Percentiles rank a stretch among this genome's conserved stretches.
Conservation (phyloP, 2,888 invertebrate species). For the Leptogaster cylindrica region DNA sequence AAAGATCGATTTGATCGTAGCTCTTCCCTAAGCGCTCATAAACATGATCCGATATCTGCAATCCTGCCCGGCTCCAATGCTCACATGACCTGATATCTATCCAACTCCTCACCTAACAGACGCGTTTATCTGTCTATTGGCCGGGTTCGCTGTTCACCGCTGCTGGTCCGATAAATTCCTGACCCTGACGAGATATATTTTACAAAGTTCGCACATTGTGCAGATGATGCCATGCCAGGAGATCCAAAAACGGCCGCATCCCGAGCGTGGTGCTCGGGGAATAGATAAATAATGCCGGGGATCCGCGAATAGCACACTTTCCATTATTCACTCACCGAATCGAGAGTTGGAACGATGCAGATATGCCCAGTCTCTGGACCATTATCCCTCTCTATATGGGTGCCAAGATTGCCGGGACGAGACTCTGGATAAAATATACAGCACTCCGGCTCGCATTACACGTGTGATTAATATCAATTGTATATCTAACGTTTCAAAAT, state of each 20-base stretch:
- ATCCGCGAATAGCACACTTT: conserved; percentile 42
- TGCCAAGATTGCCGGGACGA: conserved; percentile 35
- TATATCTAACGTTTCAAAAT: conserved; percentile 50
- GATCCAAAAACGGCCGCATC: conserved; percentile 29
- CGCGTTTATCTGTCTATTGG: conserved; percentile 11
- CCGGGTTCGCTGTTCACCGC: conserved; percentile 8
- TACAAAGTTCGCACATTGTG: conserved; percentile 45
- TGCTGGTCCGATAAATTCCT: conserved; percentile 43
- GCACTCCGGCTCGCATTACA: conserved; percentile 49
- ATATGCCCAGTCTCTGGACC: conserved; percentile 1
- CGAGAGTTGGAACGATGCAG: conserved; percentile 19
- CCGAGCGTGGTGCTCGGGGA: conserved; percentile 24
- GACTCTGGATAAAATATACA: conserved; percentile 42
- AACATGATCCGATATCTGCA: conserved; percentile 35
- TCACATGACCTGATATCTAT: conserved; percentile 29
- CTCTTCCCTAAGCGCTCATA: conserved; percentile 30
- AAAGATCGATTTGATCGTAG: conserved; percentile 36
- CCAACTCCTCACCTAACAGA: conserved; percentile 22
- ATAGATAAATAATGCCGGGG: conserved; percentile 45
- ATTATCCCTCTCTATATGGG: conserved; percentile 20
- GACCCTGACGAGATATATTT: conserved; percentile 33
- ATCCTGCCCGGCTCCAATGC: conserved; percentile 7
- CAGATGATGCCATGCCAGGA: conserved; percentile 15
- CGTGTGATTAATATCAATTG: conserved; percentile 52
- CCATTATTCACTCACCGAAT: conserved; percentile 44